phyloP scores from a whole-genome alignment of 1,140 invertebrate genomes.

The Drosophila insularis region DNA sequence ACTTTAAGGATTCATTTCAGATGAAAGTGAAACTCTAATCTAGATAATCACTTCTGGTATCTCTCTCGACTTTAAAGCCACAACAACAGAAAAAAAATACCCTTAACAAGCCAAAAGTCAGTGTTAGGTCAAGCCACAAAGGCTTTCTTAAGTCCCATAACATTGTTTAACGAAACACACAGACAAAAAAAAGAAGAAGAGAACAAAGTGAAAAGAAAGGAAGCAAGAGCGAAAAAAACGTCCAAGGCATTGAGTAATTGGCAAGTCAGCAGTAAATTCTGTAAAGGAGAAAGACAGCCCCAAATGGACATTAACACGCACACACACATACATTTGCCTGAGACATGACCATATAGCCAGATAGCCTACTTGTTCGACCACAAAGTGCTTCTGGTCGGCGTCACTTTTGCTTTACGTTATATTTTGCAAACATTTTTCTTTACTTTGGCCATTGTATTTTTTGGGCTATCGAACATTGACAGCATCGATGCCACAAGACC shows the following conservation, averaged over 20 bases:
- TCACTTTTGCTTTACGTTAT: slow-evolving; percentile 7
- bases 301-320: slow-evolving; percentile 29
- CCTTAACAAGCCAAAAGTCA: slow-evolving; percentile 24
- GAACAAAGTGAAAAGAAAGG: neutral
- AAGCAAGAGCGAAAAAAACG: slow-evolving; percentile 3
- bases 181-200: neutral
- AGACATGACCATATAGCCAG: neutral
- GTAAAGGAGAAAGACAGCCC: slow-evolving; percentile 12
- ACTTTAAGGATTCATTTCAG: neutral
- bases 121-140: slow-evolving; percentile 41
- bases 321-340: neutral
- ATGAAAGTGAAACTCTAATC: neutral
- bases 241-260: slow-evolving; percentile 58
- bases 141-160: slow-evolving; percentile 17
- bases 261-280: slow-evolving; percentile 57
- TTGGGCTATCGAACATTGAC: slow-evolving; percentile 8
- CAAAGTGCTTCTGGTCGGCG: slow-evolving; percentile 26
- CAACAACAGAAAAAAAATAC: neutral
- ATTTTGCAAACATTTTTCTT: slow-evolving; percentile 17
- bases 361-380: slow-evolving; percentile 12
- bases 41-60: neutral
- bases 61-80: slow-evolving; percentile 16
- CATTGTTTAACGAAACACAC: neutral
- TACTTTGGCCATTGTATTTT: slow-evolving; percentile 8
- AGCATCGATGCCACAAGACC: neutral